phyloP scores from a whole-genome alignment of 1,140 invertebrate species.

The Anoplolepis gracilipes region DNA sequence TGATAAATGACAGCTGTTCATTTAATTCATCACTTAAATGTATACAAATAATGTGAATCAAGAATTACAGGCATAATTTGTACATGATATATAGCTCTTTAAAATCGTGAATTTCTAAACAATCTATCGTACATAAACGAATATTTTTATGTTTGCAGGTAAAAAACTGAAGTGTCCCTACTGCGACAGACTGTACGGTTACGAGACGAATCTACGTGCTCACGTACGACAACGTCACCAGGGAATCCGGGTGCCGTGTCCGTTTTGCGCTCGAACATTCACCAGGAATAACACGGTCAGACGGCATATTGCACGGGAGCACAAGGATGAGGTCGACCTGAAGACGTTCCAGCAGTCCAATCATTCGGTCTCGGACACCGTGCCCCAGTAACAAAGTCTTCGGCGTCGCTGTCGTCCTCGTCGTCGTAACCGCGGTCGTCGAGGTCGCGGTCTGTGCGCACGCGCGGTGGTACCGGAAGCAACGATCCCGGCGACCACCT shows the following conservation, averaged over 20 bases:
- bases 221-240: conserved; percentile 96
- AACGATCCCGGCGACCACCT: background rate
- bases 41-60: background rate
- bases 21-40: background rate
- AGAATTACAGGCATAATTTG: background rate
- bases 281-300: conserved; percentile 96
- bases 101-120: background rate
- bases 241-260: conserved; percentile 95
- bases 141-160: conserved; percentile 85
- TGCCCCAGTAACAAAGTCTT: conserved; percentile 80
- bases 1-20: no score
- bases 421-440: conserved; percentile 23
- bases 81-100: background rate
- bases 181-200: conserved; percentile 96
- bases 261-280: conserved; percentile 95
- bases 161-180: conserved; percentile 96
- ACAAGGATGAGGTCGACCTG: conserved; percentile 91
- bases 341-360: conserved; percentile 89
- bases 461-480: background rate
- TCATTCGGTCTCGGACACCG: conserved; percentile 81
- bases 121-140: background rate
- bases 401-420: conserved; percentile 56
- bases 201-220: conserved; percentile 96
- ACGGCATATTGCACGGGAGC: conserved; percentile 94
- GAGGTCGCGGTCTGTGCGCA: background rate